These are phyloP conservation scores for Drosophila antonietae DNA, from an alignment of 2,888 invertebrate species.

Conservation along the genomic window DNA sequence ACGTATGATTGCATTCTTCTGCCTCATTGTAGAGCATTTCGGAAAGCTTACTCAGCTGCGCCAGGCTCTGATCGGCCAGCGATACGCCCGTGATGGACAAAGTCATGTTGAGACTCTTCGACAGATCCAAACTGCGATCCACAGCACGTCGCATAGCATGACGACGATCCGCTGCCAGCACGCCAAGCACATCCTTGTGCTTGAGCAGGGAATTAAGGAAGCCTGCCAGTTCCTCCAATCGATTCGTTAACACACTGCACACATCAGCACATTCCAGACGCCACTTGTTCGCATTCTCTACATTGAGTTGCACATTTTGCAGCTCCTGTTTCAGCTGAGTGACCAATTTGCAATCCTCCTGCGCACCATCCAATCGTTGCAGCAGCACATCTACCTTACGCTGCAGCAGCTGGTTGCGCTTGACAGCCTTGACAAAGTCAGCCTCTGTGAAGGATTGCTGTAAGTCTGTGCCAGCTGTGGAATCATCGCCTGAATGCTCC, in stretches of 20 bases:
- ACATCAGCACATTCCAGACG: conserved; percentile 82
- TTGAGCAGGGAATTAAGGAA: conserved; percentile 87
- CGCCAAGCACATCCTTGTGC: conserved; percentile 86
- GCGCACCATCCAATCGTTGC: conserved; percentile 71
- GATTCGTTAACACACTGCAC: conserved; percentile 85
- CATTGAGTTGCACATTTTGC: conserved; percentile 72
- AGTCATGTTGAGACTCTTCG: conserved; percentile 85
- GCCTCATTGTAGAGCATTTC: conserved; percentile 81
- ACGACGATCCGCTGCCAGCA: conserved; percentile 86
- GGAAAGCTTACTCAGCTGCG: conserved; percentile 85
- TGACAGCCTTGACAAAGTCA: conserved; percentile 79
- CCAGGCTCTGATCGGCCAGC: conserved; percentile 85
- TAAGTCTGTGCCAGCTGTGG: conserved; percentile 55
- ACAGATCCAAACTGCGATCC: conserved; percentile 86
- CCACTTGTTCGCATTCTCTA: conserved; percentile 81
- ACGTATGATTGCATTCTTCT: conserved; percentile 69
- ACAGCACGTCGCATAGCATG: conserved; percentile 86
- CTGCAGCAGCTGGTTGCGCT: conserved; percentile 82
- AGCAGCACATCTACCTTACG: conserved; percentile 81
- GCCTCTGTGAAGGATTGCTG: conserved; percentile 81
- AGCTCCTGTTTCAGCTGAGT: conserved; percentile 74
- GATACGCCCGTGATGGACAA: conserved; percentile 82
- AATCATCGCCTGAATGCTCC: conserved; percentile 54
- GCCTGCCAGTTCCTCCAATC: conserved; percentile 87
- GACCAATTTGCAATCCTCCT: conserved; percentile 64